Base-by-base conservation (phyloP, 2,797 vertebrate species). In the Xyrichtys novacula region DNA sequence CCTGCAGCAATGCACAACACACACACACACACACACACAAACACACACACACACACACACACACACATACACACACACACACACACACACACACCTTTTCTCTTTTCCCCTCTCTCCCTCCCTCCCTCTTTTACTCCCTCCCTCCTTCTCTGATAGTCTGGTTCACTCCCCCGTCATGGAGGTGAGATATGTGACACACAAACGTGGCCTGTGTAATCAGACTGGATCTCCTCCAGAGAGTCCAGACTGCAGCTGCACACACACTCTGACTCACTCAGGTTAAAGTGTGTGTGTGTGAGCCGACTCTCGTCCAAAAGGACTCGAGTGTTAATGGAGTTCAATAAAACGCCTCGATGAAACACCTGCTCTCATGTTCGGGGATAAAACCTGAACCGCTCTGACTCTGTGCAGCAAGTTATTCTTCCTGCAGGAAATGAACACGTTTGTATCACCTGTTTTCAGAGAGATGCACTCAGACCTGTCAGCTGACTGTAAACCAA, bases 121-220 rank as follows among this genome's bases (percentile, higher is more conserved):
- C 19, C 3, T 3, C 39, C 15, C 38, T 14, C 44, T 8, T 4
- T 6, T 53, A 23, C 15, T 2, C 29, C 12, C 39, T 22, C 3
- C 2, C 39, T 15, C 38, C 15, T 39, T 8, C 6, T 6, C 23
- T 3, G 19, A 6, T 8, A 29, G 26, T 40, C 50, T 55, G 40
- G 4, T 2, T n/a, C 19, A 0, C 46, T 25, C 66, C 3, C 48
- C 55, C 5, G 11, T 40, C 81, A 46, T 1, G 2, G 57, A 60
- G 42, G 64, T 67, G 81, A 76, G 67, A 29, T 17, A 85, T 77
- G 53, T 72, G 52, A 76, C 80, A 49, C 0, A 46, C 65, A 5
- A 12, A 25, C 53, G 8, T 22, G 40, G 83, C 55, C 80, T 63
- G 57, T 50, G 65, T 16, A 17, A 36, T 40, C 43, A 6, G 0